A percentile compares a stretch with the other conserved stretches of the same genome.
Evolutionary conservation across 2,113 vertebrate genomes (phyloP).

Genomic region (Candoia aspera): DNA sequence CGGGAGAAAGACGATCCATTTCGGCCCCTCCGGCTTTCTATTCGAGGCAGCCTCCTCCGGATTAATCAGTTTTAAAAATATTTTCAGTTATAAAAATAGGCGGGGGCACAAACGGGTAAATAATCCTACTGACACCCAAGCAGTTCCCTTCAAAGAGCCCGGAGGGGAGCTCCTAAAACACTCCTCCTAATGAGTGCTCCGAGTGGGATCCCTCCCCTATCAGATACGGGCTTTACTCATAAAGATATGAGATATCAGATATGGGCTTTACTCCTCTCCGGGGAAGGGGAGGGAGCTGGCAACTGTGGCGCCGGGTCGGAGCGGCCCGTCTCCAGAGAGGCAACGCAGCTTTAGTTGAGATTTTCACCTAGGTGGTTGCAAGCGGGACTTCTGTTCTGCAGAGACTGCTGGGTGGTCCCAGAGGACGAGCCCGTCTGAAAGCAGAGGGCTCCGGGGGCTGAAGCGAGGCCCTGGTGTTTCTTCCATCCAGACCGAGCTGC

Average conservation of each 20-base stretch:
- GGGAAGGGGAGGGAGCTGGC: background rate
- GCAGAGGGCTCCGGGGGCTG: background rate
- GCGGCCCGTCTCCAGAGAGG: background rate
- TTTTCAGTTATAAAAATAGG: background rate
- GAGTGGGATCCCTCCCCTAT: too few relatives aligned
- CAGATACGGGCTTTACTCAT: too few relatives aligned
- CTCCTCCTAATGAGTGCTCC: too few relatives aligned
- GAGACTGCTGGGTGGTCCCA: background rate
- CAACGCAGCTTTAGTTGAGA: background rate
- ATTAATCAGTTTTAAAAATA: background rate
- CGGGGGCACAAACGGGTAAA: background rate
- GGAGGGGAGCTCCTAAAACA: background rate
- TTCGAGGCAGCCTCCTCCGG: too few relatives aligned
- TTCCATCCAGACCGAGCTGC: background rate
- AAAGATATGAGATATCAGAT: too few relatives aligned
- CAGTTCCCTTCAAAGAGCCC: background rate
- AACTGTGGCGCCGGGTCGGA: background rate
- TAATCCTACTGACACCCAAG: too few relatives aligned
- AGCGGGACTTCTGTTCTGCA: background rate
- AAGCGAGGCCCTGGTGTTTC: background rate
- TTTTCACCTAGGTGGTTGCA: background rate
- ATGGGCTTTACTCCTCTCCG: too few relatives aligned
- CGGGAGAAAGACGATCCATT: too few relatives aligned
- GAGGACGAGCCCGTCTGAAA: background rate
- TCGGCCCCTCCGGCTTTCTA: too few relatives aligned